Percentiles rank a stretch among this genome's conserved stretches.
phyloP scores from a whole-genome alignment of 2,888 invertebrate genomes.

The Zygaena filipendulae region DNA sequence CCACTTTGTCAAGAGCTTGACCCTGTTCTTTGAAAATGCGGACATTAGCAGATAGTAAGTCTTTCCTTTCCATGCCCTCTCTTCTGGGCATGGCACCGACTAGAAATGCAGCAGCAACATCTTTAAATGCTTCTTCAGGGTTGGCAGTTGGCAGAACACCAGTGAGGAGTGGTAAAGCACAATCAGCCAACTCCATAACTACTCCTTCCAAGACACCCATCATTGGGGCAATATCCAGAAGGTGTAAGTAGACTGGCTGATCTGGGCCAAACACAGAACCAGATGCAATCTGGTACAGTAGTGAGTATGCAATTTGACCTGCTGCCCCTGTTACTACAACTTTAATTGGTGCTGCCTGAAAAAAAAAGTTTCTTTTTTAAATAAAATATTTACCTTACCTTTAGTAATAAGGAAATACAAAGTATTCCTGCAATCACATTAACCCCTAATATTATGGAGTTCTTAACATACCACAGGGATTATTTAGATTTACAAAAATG shows the following conservation, averaged over 20 bases:
- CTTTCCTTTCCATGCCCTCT: constrained; percentile 98
- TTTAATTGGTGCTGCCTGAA: constrained; percentile 84
- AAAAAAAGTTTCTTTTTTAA: no score
- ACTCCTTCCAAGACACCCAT: constrained; percentile 97
- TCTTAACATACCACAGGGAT: no score
- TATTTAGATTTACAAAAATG: no score
- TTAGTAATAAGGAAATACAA: no score
- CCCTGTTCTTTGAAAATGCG: constrained; percentile 99
- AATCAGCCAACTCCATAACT: constrained; percentile 96
- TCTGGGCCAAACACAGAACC: constrained; percentile 94
- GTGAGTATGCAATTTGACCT: constrained; percentile 98
- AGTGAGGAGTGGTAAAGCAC: constrained; percentile 89
- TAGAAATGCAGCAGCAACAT: constrained; percentile 95
- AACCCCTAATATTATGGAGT: no score
- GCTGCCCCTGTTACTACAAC: constrained; percentile 98
- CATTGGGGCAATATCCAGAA: constrained; percentile 96
- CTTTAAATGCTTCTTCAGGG: constrained; percentile 92
- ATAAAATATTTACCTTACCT: no score
- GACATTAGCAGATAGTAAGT: constrained; percentile 96
- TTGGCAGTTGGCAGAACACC: constrained; percentile 89
- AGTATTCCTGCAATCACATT: no score
- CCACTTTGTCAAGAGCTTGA: constrained; percentile 88
- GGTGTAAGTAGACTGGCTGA: constrained; percentile 87
- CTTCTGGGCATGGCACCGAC: constrained; percentile 98
- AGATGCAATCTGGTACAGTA: constrained; percentile 93